Evolutionary conservation across 2,888 invertebrate genomes (phyloP), one percentile per base, ranked within the genome.

Genomic region (Lysandra coridon): DNA sequence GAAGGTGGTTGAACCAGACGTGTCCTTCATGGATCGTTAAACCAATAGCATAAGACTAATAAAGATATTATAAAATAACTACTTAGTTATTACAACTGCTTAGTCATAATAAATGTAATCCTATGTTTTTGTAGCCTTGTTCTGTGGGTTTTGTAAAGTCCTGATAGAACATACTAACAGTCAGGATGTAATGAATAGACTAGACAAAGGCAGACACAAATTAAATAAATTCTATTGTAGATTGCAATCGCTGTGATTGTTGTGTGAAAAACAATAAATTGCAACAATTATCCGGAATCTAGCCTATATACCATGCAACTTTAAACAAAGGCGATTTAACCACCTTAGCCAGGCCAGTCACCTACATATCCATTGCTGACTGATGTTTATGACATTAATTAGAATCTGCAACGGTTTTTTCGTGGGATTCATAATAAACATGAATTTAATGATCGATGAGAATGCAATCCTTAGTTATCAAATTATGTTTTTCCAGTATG

Each of bases 201-300:
- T 69, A 4, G 74, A 74, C 74, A 44, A 74, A 69, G 69, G 37
- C 69, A 69, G 14, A 4, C 69, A 69, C 69, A 69, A 69, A 14
- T 14, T 69, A 37, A 69, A 33, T 33, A 33, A 69, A 69, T 37
- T 76, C 76, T 76, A 53, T 30, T 57, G 57, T 33, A 37, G 33
- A 76, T 76, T 53, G 57, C 76, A 76, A 76, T 57, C 76, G 30
- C 14, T 30, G 76, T 57, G 30, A 76, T 76, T 76, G 76, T 76
- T 76, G 37, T 30, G 33, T 33, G 33, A 57, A 33, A 30, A 30
- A 33, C 76, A 76, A 74, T 75, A 33, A 49, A 76, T 57, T 76
- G 57, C 44, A 44, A 49, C 57, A 57, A 53, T 57, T 57, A 76
- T 76, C 76, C 33, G 57, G 23, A 57, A 57, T 57, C 14, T 76